phyloP scores from a whole-genome alignment of 2,888 invertebrate genomes.

The Patella depressa region DNA sequence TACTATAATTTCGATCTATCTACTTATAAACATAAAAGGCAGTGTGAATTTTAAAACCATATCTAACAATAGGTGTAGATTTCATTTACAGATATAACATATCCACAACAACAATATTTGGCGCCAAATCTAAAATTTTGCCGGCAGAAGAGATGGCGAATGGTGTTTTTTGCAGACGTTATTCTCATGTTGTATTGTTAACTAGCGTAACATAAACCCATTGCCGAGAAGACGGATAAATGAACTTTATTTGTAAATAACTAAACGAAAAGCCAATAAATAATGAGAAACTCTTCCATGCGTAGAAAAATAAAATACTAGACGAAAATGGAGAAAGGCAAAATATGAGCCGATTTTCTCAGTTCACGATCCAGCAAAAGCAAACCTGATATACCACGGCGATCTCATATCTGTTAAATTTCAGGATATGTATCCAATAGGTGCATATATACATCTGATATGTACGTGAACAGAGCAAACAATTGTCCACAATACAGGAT shows the following conservation, averaged over 20 bases:
- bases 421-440: no score
- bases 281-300: conserved; percentile 8
- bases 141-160: background rate
- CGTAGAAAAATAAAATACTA: conserved; percentile 9
- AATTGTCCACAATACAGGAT: no score
- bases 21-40: no score
- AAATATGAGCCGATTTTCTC: no score
- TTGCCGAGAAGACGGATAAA: conserved; percentile 10
- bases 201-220: conserved; percentile 11
- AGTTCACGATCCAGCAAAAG: no score
- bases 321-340: background rate
- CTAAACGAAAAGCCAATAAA: conserved; percentile 8
- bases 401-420: no score
- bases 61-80: background rate
- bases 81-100: conserved; percentile 6
- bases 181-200: conserved; percentile 5
- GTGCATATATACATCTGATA: no score
- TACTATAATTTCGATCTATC: no score
- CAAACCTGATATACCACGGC: no score
- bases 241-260: conserved; percentile 3
- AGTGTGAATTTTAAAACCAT: no score
- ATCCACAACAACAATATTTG: background rate
- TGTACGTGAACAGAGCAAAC: no score
- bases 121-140: conserved; percentile 3
- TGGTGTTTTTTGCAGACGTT: background rate